Evolutionary conservation across 2,113 vertebrate genomes (phyloP), one percentile per base, ranked within the genome.

Genomic region (Gallinago paraguaiae): DNA sequence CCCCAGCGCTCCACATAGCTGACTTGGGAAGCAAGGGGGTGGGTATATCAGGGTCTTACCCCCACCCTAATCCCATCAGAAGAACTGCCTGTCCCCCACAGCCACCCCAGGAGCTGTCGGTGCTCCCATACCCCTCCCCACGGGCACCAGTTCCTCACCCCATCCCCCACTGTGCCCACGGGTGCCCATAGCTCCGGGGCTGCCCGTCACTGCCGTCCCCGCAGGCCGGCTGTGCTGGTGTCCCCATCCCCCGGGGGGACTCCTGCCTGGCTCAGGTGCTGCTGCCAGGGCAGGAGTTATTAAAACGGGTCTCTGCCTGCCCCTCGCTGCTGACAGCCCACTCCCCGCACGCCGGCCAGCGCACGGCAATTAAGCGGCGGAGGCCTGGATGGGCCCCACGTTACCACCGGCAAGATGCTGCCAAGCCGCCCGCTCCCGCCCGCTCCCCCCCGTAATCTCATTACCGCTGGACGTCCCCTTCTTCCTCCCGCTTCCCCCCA

Each of bases 401-500:
- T 77, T 95, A 78, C 93, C 86, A 91, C 59, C 17, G 46, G 95
- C 70, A 31, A 91, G 95, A 76, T 63, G 91, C 88, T 71, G 95
- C 88, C 77, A 61, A 63, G 17, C 59, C 17, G 35, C 92, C 93
- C 85, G 64, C 92, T 76, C 92, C 88, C 81, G 39, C 92, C 90
- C 57, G 71, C 88, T 48, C 94, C 43, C 88, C 88, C 86, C 41
- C 16, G 5, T 91, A 93, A 96, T 95, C 64, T 91, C 95, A 87
- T 96, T 92, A 94, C 43, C 22, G 76, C 87, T 91, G 93, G 95
- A 89, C 96, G 93, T 95, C 95, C 95, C 90, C 94, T 95, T 94
- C 95, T 95, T 93, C 94, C 95, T 96, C 96, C 97, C 94, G 95
- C 97, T 97, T 97, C 97, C 95, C 95, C 89, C 93, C 77, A 92